Evolutionary conservation across 2,797 vertebrate genomes (phyloP).

Genomic region (Rhinichthys osculus): DNA sequence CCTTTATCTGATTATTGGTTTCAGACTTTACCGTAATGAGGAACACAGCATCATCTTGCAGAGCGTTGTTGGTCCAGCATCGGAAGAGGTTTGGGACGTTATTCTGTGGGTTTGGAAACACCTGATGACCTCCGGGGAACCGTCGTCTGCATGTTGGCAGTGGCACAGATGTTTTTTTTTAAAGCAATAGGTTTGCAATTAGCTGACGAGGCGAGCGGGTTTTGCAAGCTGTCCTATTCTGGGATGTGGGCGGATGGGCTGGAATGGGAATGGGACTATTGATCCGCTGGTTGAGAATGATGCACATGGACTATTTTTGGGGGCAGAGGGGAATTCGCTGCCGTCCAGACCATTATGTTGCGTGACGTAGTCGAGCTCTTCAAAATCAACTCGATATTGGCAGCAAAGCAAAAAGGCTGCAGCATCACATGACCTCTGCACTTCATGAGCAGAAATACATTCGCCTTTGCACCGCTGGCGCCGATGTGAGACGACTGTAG

Average conservation of each 20-base stretch:
- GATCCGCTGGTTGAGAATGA: conserved; percentile 78
- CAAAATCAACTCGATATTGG: conserved; percentile 52
- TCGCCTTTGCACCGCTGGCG: conserved; percentile 54
- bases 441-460: conserved; percentile 51
- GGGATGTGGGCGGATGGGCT: conserved; percentile 69
- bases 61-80: background rate
- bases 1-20: no score
- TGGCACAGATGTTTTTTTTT: conserved; percentile 69
- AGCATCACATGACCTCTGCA: conserved; percentile 56
- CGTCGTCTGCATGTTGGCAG: conserved; percentile 65
- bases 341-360: conserved; percentile 70
- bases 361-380: conserved; percentile 74
- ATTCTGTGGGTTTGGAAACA: conserved; percentile 30
- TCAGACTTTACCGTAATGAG: background rate
- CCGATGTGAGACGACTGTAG: conserved; percentile 19
- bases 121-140: conserved; percentile 75
- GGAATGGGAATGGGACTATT: conserved; percentile 81
- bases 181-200: conserved; percentile 75
- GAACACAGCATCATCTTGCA: background rate
- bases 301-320: conserved; percentile 79
- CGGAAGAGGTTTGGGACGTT: background rate
- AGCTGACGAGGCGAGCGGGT: conserved; percentile 78
- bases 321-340: conserved; percentile 73
- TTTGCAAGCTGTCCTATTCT: conserved; percentile 84
- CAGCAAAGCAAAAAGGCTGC: conserved; percentile 48